phyloP scores from a whole-genome alignment of 2,797 vertebrate species.

The Acipenser ruthenus region DNA sequence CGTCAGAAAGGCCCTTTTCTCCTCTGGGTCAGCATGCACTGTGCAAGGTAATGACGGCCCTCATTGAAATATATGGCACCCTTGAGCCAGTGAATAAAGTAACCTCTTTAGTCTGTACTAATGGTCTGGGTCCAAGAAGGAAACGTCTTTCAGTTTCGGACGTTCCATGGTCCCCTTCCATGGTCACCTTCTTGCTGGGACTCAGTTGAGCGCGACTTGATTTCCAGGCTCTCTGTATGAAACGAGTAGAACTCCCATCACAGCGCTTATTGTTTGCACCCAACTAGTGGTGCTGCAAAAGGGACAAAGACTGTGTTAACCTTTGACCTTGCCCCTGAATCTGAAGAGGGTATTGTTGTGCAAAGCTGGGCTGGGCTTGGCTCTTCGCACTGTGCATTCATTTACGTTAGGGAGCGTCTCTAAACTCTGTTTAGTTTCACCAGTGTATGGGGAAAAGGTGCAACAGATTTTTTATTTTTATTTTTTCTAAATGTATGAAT shows the following conservation, averaged over 20 bases:
- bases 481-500: too few relatives aligned
- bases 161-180: background rate
- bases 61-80: background rate
- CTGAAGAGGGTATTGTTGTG: constrained; percentile 3
- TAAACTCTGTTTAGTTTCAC: background rate
- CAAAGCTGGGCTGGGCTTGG: background rate
- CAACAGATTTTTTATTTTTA: background rate
- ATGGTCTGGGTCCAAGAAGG: background rate
- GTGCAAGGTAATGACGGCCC: background rate
- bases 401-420: background rate
- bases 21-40: too few relatives aligned
- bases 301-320: constrained; percentile 2
- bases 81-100: background rate
- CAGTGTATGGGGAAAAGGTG: background rate
- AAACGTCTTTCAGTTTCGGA: background rate
- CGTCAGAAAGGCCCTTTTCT: too few relatives aligned
- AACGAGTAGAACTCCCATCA: background rate
- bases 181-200: background rate
- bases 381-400: background rate
- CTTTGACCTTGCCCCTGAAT: background rate
- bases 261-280: background rate
- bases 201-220: background rate
- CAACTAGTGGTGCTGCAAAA: background rate
- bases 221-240: background rate
- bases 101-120: background rate